Evolutionary conservation across 2,888 invertebrate genomes (phyloP).

Genomic region (Strigamia maritima): DNA sequence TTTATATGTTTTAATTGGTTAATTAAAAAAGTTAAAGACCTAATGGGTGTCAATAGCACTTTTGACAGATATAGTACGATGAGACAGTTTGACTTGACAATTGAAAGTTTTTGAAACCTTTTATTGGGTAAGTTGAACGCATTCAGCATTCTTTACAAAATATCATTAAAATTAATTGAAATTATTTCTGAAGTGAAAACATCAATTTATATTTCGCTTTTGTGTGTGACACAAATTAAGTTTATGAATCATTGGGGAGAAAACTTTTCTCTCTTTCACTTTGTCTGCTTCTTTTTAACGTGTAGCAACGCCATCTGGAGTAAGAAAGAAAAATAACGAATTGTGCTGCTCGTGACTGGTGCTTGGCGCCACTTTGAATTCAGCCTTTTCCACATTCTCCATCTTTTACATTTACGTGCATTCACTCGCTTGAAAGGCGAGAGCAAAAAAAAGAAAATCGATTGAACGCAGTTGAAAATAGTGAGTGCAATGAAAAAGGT

Average conservation of each 20-base stretch:
- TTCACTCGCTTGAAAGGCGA: constrained; percentile 28
- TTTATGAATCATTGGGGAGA: not conserved
- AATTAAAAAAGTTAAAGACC: too few relatives aligned
- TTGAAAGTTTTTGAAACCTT: not conserved
- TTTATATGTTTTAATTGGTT: not conserved
- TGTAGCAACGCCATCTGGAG: constrained; percentile 25
- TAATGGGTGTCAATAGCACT: too few relatives aligned
- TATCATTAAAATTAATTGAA: not conserved
- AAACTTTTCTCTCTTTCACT: not conserved
- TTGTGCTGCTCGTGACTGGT: constrained; percentile 2
- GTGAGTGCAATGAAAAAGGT: constrained; percentile 21
- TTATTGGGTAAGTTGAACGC: not conserved
- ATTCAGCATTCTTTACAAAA: not conserved
- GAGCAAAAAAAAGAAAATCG: constrained; percentile 18
- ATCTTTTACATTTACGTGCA: constrained; percentile 32
- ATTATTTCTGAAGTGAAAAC: not conserved
- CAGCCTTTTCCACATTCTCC: constrained; percentile 24
- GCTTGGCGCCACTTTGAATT: constrained; percentile 34
- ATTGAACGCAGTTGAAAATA: constrained; percentile 34
- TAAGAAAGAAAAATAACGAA: constrained; percentile 21
- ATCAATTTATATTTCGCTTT: not conserved
- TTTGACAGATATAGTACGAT: too few relatives aligned
- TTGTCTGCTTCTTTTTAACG: constrained; percentile 5
- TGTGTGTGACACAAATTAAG: not conserved
- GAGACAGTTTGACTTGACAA: too few relatives aligned